Evolutionary conservation across 1,140 invertebrate genomes (phyloP).

Genomic region (Hyles euphorbiae): DNA sequence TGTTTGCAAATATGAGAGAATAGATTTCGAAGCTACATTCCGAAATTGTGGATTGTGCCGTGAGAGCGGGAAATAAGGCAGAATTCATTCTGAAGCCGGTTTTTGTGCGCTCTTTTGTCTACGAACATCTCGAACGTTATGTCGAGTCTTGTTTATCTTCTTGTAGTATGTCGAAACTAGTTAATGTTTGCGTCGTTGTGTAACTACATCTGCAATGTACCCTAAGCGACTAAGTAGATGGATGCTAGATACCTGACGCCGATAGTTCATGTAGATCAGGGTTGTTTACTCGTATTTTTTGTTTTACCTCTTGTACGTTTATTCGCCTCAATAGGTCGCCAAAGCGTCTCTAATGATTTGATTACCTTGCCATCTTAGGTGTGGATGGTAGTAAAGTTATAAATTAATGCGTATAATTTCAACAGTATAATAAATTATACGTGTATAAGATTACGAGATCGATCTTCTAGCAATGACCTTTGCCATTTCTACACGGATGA

Average conservation of each 20-base stretch:
- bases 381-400: too few species aligned
- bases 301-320: too few species aligned
- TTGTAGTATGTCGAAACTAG: neutral
- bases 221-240: too few species aligned
- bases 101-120: neutral
- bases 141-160: neutral
- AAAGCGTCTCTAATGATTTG: too few species aligned
- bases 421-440: constrained; percentile 1
- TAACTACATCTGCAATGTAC: too few species aligned
- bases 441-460: constrained; percentile 21
- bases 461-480: constrained; percentile 49
- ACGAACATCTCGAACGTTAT: neutral
- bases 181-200: too few species aligned
- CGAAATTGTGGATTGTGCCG: constrained; percentile 22
- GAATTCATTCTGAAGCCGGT: constrained; percentile 5
- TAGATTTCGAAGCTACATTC: constrained; percentile 30
- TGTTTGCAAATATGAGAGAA: constrained; percentile 28
- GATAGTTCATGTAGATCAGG: too few species aligned
- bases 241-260: too few species aligned
- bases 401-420: neutral
- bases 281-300: too few species aligned
- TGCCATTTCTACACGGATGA: constrained; percentile 39
- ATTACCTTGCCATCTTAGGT: too few species aligned
- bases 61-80: constrained; percentile 9
- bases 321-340: too few species aligned